These are phyloP conservation scores for Phengaris alcon DNA, from an alignment of 2,888 invertebrate species.

Conservation along the genomic window DNA sequence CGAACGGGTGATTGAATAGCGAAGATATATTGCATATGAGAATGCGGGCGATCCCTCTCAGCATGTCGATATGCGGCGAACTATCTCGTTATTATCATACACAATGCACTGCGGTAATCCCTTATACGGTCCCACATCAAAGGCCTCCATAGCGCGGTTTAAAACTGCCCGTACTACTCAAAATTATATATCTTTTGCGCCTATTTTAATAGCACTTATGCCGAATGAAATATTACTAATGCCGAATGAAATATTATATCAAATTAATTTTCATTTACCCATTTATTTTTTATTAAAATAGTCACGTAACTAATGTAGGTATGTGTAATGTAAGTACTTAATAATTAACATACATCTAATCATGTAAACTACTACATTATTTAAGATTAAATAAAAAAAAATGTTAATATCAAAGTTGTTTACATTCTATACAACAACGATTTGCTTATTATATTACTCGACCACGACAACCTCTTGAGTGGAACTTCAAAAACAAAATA, in stretches of 20 bases:
- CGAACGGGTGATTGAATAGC: not conserved
- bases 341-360: too few relatives aligned
- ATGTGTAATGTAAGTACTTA: too few relatives aligned
- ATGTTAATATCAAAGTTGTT: too few relatives aligned
- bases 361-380: too few relatives aligned
- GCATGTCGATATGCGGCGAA: slow-evolving; percentile 49
- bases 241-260: not conserved
- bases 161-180: not conserved
- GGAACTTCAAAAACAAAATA: not conserved
- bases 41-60: not conserved
- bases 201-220: not conserved
- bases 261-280: too few relatives aligned
- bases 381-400: too few relatives aligned
- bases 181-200: not conserved
- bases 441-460: too few relatives aligned
- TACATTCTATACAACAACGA: too few relatives aligned
- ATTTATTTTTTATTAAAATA: too few relatives aligned
- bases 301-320: too few relatives aligned
- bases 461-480: not conserved
- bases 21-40: slow-evolving; percentile 15
- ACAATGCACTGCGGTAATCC: slow-evolving; percentile 43
- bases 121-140: slow-evolving; percentile 31
- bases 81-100: slow-evolving; percentile 48
- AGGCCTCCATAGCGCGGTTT: slow-evolving; percentile 22
- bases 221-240: not conserved